Base-by-base conservation (phyloP, 2,797 vertebrate genomes). In the Pogoniulus pusillus region DNA sequence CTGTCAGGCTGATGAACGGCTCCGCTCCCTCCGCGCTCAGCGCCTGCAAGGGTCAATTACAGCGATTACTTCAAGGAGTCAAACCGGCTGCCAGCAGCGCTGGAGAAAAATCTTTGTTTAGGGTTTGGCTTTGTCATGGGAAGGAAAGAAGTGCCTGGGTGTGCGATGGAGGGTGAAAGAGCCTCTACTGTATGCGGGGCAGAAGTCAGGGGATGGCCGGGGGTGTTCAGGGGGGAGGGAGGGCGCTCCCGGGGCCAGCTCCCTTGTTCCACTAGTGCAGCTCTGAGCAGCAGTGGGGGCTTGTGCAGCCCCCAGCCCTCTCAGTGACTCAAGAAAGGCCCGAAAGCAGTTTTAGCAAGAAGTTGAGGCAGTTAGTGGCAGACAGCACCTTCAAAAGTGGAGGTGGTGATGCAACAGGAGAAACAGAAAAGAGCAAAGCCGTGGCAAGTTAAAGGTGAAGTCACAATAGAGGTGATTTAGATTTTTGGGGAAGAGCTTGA, bases 41-140 rank as follows among this genome's bases (percentile, higher is more conserved):
- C 71, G 73, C 95, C 95, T 90, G 89, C 93, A 63, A 95, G 93
- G 94, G 87, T 96, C 95, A 96, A 87, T 96, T 94, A 95, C 89
- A 69, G 90, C 82, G 62, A 94, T 93, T 91, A 91, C 92, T 95
- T 95, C 95, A 94, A 94, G 93, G 84, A 95, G 92, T 84, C 94
- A 78, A 94, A 93, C 79, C 3, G 32, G 87, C 89, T 85, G 93
- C 93, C 17, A 47, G 92, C 93, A 91, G 93, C 13, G 5, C 86
- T 51, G 92, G 49, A 47, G 73, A 85, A 94, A 94, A 93, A 93
- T 74, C 90, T 93, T 90, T 91, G 84, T 94, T 89, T 91, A 22
- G 7, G 64, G 75, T 82, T 93, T 23, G 20, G 65, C 79, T 94
- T 87, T 94, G 83, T 91, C 81, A 62, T 18, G 15, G 81, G 69